Conservation (phyloP, 1,140 invertebrate species). For the Zaprionus inermis region DNA sequence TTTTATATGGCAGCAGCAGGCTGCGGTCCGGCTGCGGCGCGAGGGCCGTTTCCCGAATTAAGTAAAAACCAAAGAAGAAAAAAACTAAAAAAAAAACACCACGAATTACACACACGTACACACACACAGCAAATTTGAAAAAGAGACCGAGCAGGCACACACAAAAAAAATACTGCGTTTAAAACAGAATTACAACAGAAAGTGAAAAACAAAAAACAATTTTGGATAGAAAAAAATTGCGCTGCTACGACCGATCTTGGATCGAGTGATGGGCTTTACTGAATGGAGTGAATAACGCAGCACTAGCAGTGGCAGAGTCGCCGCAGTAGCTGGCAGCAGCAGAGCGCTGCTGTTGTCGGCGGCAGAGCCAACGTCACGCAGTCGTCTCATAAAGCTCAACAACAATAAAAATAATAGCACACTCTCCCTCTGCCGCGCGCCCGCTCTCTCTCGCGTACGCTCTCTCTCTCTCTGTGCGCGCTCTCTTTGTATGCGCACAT, state of each 20-base stretch:
- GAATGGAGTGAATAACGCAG: slow-evolving; percentile 70
- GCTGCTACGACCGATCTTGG: slow-evolving; percentile 75
- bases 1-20: slow-evolving; percentile 64
- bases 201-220: slow-evolving; percentile 57
- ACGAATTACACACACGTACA: not conserved
- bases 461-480: not conserved
- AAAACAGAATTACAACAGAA: slow-evolving; percentile 59
- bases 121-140: slow-evolving; percentile 34
- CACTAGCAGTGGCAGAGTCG: slow-evolving; percentile 37
- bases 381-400: slow-evolving; percentile 18
- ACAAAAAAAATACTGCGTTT: slow-evolving; percentile 36
- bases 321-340: not conserved
- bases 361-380: slow-evolving; percentile 43
- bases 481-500: slow-evolving; percentile 1
- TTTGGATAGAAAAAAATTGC: slow-evolving; percentile 49
- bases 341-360: not conserved
- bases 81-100: slow-evolving; percentile 25
- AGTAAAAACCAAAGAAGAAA: slow-evolving; percentile 32
- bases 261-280: slow-evolving; percentile 67
- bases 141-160: slow-evolving; percentile 53
- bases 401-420: slow-evolving; percentile 20
- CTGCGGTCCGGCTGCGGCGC: slow-evolving; percentile 25
- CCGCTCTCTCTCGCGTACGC: not conserved
- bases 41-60: slow-evolving; percentile 56
- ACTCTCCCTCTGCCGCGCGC: not conserved